Evolutionary conservation across 2,888 invertebrate genomes (phyloP).

Genomic region (Phania funesta): DNA sequence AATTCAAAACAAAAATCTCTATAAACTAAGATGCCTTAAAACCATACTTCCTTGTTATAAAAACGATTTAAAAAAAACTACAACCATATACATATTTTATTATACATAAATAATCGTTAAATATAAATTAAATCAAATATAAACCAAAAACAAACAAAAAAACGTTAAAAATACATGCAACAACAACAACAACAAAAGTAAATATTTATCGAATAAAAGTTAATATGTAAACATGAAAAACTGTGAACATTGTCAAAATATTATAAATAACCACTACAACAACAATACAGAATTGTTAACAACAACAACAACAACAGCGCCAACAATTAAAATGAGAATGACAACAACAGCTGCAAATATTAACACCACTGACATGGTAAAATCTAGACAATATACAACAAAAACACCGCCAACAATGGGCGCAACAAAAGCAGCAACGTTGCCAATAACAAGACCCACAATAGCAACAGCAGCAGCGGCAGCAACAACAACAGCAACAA

Average conservation of each 20-base stretch:
- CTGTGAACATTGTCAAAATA: conserved; percentile 61
- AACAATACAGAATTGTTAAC: conserved; percentile 18
- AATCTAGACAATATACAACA: conserved; percentile 33
- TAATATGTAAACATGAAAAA: conserved; percentile 58
- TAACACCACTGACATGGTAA: conserved; percentile 39
- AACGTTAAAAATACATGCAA: neutral
- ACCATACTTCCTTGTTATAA: conserved; percentile 67
- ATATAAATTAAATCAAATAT: conserved; percentile 33
- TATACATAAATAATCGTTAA: conserved; percentile 46
- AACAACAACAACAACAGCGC: neutral
- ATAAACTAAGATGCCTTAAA: conserved; percentile 67
- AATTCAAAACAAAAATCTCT: conserved; percentile 35
- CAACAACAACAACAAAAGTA: conserved; percentile 6
- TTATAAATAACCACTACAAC: conserved; percentile 45
- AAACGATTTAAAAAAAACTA: conserved; percentile 54
- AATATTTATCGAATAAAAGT: conserved; percentile 8
- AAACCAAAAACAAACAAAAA: neutral
- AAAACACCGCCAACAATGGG: conserved; percentile 8
- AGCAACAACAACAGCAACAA: conserved; percentile 55
- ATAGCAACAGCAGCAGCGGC: conserved; percentile 62
- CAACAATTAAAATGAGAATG: conserved; percentile 36
- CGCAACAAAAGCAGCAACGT: neutral
- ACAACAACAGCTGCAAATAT: conserved; percentile 13
- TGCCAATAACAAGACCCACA: conserved; percentile 21
- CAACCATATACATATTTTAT: conserved; percentile 56